Evolutionary conservation across 2,113 vertebrate species (phyloP), one percentile per base, ranked within the genome.

Genomic region (Macquaria australasica): DNA sequence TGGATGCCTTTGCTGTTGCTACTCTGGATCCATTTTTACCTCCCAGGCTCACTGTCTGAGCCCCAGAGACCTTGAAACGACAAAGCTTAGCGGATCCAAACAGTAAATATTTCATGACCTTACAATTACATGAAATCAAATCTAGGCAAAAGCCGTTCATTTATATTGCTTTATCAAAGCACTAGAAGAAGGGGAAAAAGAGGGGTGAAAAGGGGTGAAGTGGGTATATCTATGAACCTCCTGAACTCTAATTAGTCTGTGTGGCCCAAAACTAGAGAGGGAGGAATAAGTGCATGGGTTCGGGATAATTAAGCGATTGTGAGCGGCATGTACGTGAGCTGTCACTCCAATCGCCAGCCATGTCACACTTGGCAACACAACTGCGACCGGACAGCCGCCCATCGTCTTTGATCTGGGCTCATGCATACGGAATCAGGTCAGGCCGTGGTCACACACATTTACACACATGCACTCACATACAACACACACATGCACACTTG

Each of bases 291-390:
- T 96, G 95, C 94, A 95, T 86, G 90, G 93, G 91, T 79, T 68
- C 89, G 87, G 93, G 94, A 96, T 96, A 97, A 98, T 97, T 96
- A 97, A 97, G 96, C 91, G 95, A 95, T 96, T 96, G 96, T 96
- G 95, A 96, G 95, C 92, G 93, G 93, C 58, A n/a, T 96, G 91
- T 94, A 96, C 96, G 94, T 95, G 93, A 97, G 94, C 96, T 95
- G 95, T 96, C 95, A 90, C 91, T 95, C 92, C 95, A 90, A 97
- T 95, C 89, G 90, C 91, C 93, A 94, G 83, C 85, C 94, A 95
- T 91, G 95, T 96, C 94, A 93, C 86, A 90, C 91, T 88, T 14
- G 79, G 80, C 89, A 92, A 93, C 84, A 78, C 91, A 90, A 58
- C 73, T 81, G 88, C 85, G 91, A 93, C 91, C 81, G 95, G 97